Percentiles rank a stretch among this genome's conserved stretches.
These are phyloP conservation scores for Heliothis peltigera DNA, from an alignment of 2,888 invertebrate genomes.

Conservation along the genomic window DNA sequence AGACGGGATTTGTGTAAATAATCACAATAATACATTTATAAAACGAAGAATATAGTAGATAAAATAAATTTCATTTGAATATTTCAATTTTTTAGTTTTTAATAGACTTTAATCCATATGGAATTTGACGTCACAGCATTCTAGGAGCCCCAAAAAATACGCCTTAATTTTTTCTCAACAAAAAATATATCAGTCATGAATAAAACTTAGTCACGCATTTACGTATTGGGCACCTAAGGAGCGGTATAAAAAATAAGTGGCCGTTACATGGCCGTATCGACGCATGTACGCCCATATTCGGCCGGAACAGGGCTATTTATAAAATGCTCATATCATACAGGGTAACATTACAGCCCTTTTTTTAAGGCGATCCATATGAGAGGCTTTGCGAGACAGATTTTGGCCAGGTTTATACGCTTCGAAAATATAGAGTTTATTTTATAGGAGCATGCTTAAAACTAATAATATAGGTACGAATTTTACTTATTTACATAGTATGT, in stretches of 20 bases:
- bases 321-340: conserved; percentile 57
- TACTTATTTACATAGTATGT: too few species aligned
- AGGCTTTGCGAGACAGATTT: conserved; percentile 45
- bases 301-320: conserved; percentile 64
- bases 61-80: too few species aligned
- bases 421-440: conserved; percentile 5
- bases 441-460: not conserved
- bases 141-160: conserved; percentile 26
- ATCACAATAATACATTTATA: too few species aligned
- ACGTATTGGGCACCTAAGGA: conserved; percentile 59
- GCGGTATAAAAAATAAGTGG: conserved; percentile 65
- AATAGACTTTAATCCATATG: not conserved
- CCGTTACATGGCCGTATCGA: conserved; percentile 60
- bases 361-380: conserved; percentile 51
- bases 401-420: conserved; percentile 22
- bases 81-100: too few species aligned
- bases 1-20: too few species aligned
- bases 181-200: conserved; percentile 53
- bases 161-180: conserved; percentile 48
- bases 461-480: too few species aligned
- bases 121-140: not conserved
- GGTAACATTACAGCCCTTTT: conserved; percentile 53
- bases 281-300: conserved; percentile 58
- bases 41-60: too few species aligned
- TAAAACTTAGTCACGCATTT: conserved; percentile 63